Evolutionary conservation across 2,797 vertebrate genomes (phyloP).

Genomic region (Acanthornis magna): DNA sequence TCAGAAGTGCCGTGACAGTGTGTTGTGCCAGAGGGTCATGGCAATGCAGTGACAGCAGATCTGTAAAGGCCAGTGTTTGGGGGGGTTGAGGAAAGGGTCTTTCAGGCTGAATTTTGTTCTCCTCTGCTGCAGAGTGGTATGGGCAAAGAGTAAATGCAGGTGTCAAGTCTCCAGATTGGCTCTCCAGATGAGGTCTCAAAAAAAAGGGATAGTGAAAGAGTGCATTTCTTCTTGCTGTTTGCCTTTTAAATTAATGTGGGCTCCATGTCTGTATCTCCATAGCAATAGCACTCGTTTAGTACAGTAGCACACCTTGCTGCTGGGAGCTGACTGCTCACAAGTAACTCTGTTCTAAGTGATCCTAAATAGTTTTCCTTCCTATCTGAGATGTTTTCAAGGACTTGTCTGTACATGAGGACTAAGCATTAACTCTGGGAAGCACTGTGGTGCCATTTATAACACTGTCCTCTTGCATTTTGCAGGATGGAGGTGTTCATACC

Average conservation of each 20-base stretch:
- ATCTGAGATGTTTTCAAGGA: background rate
- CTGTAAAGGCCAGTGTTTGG: background rate
- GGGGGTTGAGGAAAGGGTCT: background rate
- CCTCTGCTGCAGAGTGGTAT: background rate
- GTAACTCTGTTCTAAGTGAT: background rate
- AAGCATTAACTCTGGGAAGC: background rate
- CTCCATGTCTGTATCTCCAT: background rate
- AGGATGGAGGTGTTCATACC: conserved; percentile 82
- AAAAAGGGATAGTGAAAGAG: background rate
- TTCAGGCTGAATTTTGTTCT: background rate
- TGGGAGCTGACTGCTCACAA: background rate
- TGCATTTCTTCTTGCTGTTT: background rate
- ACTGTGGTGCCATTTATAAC: background rate
- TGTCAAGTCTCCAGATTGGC: background rate
- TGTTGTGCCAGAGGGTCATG: background rate
- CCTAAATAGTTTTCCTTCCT: background rate
- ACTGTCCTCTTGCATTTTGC: conserved; percentile 13
- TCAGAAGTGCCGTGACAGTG: background rate
- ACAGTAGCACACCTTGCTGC: background rate
- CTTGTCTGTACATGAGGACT: background rate
- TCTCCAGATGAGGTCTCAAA: background rate
- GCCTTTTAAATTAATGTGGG: background rate
- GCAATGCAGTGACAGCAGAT: background rate
- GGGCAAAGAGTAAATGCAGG: background rate
- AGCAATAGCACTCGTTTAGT: background rate